Evolutionary conservation across 2,113 vertebrate genomes (phyloP).

Genomic region (Edolisoma coerulescens): DNA sequence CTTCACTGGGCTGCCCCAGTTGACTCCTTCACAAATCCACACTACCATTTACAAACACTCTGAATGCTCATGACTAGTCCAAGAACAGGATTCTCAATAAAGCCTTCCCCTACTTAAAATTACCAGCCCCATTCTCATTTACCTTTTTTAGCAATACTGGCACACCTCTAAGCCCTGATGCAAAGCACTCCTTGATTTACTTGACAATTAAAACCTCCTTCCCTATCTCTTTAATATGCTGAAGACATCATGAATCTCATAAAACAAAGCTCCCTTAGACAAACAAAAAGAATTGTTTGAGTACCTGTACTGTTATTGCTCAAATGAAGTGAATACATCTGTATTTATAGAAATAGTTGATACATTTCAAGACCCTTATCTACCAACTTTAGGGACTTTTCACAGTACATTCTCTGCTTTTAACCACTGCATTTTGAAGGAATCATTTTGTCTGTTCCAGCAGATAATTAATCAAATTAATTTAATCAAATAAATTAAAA

Average conservation of each 20-base stretch:
- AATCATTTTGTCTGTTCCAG: neutral
- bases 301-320: neutral
- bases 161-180: neutral
- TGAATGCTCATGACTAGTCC: neutral
- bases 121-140: neutral
- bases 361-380: neutral
- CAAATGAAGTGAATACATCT: neutral
- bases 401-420: neutral
- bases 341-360: neutral
- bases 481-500: neutral
- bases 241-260: neutral
- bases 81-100: neutral
- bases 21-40: neutral
- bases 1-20: neutral
- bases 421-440: neutral
- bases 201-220: neutral
- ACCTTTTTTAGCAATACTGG: neutral
- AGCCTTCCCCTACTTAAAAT: neutral
- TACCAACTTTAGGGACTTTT: neutral
- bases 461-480: neutral
- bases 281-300: neutral
- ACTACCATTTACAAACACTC: neutral
- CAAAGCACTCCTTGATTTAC: neutral
- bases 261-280: neutral
- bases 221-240: neutral